These are phyloP conservation scores for Herminia tarsipennalis DNA, from an alignment of 2,888 invertebrate genomes.

Conservation along the genomic window DNA sequence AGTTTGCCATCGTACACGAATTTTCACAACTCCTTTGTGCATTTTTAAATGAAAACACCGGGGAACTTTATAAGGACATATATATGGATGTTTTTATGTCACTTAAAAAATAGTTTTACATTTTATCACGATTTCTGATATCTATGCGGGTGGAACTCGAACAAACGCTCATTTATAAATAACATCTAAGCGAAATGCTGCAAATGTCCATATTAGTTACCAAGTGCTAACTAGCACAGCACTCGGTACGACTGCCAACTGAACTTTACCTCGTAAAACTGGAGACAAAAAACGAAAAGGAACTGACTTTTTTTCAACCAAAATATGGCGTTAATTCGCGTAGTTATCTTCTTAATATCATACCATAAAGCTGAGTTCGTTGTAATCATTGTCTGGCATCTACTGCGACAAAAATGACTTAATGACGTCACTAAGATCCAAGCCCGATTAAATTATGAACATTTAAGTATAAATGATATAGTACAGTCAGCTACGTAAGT, in stretches of 20 bases:
- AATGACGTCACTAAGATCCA: constrained; percentile 2
- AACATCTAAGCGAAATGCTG: no score
- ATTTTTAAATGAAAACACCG: no score
- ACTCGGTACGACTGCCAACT: not conserved
- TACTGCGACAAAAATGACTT: no score
- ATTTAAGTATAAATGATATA: constrained; percentile 4
- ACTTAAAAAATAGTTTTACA: no score
- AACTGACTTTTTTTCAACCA: not conserved
- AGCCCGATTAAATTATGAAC: constrained; percentile 8
- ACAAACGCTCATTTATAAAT: not conserved
- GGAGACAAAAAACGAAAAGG: not conserved
- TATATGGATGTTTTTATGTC: no score
- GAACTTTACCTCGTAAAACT: not conserved
- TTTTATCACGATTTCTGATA: no score
- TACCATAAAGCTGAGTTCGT: constrained; percentile 10
- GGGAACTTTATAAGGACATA: no score
- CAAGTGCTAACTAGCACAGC: not conserved
- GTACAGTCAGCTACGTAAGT: no score
- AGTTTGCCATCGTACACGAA: no score
- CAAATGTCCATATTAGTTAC: not conserved
- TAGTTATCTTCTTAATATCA: constrained; percentile 12
- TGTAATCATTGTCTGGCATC: no score
- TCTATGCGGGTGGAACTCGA: no score
- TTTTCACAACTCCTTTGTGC: no score
- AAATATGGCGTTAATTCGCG: not conserved